Base-by-base conservation (phyloP, 2,888 invertebrate genomes). In the Latrodectus hesperus region DNA sequence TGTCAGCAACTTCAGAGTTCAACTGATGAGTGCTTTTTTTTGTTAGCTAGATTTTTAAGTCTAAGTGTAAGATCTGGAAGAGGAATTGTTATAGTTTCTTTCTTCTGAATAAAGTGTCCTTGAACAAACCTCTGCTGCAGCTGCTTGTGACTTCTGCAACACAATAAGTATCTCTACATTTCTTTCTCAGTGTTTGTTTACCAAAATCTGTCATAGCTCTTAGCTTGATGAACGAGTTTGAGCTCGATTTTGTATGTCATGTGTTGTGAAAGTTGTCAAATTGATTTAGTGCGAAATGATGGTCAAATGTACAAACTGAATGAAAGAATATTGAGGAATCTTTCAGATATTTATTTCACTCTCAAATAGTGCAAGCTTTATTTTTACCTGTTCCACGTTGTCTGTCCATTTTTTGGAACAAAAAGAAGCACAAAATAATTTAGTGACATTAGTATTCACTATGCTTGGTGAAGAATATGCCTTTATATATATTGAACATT, bases 391-490 rank as follows among this genome's bases (percentile, higher is more conserved):
- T 55, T 55, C 55, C 22, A 22, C 22, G 22, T 14, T 26, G 55
- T 53, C 14, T 74, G 26, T 55, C 55, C 17, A 14, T 38, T 68
- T 68, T 81, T 22, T 26, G 16, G 14, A 52, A 53, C 38, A 78
- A 72, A 10, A 53, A 64, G 60, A 72, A 73, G 70, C 76, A 75
- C 84, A 84, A 72, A 73, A 78, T 53, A 55, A 84, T 84, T 78
- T 84, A 84, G 84, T 22, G 73, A 73, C 65, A n/a, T 68, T 84
- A 79, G 79, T 70, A 85, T 79, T 79, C 74, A 79, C 79, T 65
- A 22, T 49, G 64, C 72, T 53, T 60, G 70, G 53, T 68, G 74
- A 85, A 84, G 70, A 79, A 85, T 49, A 68, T 79, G 85, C 79
- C 84, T 85, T 79, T 79, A 51, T n/a, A 79, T 49, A 26, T 55